A percentile compares a stretch with the other conserved stretches of the same genome.
These are phyloP conservation scores for Sisyra nigra DNA, from an alignment of 2,888 invertebrate genomes.

Conservation along the genomic window DNA sequence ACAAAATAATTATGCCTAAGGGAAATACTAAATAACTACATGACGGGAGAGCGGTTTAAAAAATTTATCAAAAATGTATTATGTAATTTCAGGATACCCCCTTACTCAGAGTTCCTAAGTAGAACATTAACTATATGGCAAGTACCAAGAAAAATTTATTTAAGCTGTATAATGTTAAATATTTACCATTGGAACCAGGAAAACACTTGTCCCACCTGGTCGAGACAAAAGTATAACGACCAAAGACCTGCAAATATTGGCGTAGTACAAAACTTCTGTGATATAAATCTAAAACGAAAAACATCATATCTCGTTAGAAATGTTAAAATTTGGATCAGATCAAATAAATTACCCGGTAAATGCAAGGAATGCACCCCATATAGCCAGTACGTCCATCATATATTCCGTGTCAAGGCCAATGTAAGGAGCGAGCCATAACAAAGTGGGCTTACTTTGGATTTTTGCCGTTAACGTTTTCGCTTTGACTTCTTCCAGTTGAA, in stretches of 20 bases:
- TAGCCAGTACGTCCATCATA: slow-evolving; percentile 48
- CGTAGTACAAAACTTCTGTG: slow-evolving; percentile 39
- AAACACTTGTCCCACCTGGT: slow-evolving; percentile 55
- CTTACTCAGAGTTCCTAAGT: too few relatives aligned
- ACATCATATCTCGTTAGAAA: too few relatives aligned
- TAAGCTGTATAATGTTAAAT: background rate
- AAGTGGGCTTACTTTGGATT: slow-evolving; percentile 43
- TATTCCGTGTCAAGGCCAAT: slow-evolving; percentile 47
- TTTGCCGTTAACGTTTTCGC: slow-evolving; percentile 34
- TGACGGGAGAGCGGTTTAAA: background rate
- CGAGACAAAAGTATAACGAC: slow-evolving; percentile 56
- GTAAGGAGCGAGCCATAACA: slow-evolving; percentile 47
- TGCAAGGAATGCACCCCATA: slow-evolving; percentile 45
- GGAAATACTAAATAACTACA: background rate
- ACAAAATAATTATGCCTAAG: too few relatives aligned
- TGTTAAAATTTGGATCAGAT: too few relatives aligned
- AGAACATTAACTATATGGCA: too few relatives aligned
- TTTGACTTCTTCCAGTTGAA: slow-evolving; percentile 26
- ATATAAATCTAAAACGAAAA: slow-evolving; percentile 33
- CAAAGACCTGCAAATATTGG: slow-evolving; percentile 46
- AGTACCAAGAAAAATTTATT: background rate
- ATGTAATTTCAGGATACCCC: background rate
- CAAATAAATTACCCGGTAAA: slow-evolving; percentile 48
- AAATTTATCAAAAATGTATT: background rate
- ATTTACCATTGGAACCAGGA: slow-evolving; percentile 52